These are phyloP conservation scores for Cephus runcator DNA, from an alignment of 2,888 invertebrate species.

Conservation along the genomic window DNA sequence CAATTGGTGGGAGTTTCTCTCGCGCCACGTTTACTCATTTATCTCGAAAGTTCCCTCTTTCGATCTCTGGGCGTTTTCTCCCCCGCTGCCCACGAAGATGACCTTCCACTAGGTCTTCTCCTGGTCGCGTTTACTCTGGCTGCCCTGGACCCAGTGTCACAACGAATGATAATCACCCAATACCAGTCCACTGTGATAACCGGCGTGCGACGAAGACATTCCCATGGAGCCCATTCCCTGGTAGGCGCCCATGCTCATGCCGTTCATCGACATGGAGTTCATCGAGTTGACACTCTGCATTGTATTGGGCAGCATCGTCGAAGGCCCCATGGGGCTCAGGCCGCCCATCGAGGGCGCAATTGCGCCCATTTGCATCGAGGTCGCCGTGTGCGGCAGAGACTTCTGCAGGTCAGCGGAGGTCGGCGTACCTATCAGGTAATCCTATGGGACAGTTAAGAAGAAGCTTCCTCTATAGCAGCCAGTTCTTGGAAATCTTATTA, in stretches of 20 bases:
- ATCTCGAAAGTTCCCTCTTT: too few relatives aligned
- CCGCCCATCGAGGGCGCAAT: slow-evolving; percentile 62
- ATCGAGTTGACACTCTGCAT: slow-evolving; percentile 62
- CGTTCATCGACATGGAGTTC: slow-evolving; percentile 64
- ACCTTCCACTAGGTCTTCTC: slow-evolving; percentile 46
- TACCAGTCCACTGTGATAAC: slow-evolving; percentile 61
- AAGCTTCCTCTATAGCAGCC: too few relatives aligned
- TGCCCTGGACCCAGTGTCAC: slow-evolving; percentile 63
- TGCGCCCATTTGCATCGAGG: slow-evolving; percentile 64
- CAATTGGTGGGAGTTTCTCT: not conserved
- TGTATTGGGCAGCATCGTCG: slow-evolving; percentile 59
- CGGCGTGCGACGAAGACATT: slow-evolving; percentile 57
- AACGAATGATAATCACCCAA: slow-evolving; percentile 63
- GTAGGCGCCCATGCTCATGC: slow-evolving; percentile 62
- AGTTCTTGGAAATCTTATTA: too few relatives aligned
- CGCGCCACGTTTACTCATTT: too few relatives aligned
- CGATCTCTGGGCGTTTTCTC: too few relatives aligned
- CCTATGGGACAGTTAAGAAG: slow-evolving; percentile 36
- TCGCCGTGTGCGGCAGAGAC: slow-evolving; percentile 60
- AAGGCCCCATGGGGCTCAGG: slow-evolving; percentile 61
- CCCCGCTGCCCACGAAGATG: not conserved
- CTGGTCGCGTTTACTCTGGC: slow-evolving; percentile 57
- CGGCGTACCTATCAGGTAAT: slow-evolving; percentile 59
- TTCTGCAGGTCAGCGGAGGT: slow-evolving; percentile 61
- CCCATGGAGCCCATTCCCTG: slow-evolving; percentile 63